These are phyloP conservation scores for Trididemnum clinides DNA, from an alignment of 23 tunicate species.

Conservation along the genomic window DNA sequence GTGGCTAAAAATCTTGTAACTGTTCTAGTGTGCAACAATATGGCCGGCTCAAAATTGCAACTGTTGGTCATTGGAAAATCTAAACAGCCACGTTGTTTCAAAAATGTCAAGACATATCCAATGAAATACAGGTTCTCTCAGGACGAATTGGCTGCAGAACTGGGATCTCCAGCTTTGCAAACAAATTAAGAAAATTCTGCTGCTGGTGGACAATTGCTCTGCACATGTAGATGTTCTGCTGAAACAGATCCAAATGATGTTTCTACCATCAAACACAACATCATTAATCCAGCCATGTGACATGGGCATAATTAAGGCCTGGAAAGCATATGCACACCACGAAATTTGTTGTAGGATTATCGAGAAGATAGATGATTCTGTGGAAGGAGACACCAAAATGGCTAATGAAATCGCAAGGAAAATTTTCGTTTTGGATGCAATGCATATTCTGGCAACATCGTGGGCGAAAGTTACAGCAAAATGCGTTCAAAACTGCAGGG, in stretches of 20 bases:
- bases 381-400: conserved; percentile 21
- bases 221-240: too few species aligned
- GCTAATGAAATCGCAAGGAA: conserved; percentile 11
- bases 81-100: conserved; percentile 23
- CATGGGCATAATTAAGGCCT: conserved; percentile 14
- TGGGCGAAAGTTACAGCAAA: conserved; percentile 13
- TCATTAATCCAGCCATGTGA: conserved; percentile 15
- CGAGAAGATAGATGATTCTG: conserved; percentile 14
- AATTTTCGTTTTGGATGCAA: conserved; percentile 36
- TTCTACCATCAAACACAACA: conserved; percentile 24
- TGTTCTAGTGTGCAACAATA: conserved; percentile 22
- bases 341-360: conserved; percentile 26
- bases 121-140: not conserved
- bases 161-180: conserved; percentile 27
- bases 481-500: conserved; percentile 12
- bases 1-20: conserved; percentile 21
- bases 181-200: conserved; percentile 5
- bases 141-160: conserved; percentile 30
- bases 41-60: conserved; percentile 28
- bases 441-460: conserved; percentile 21
- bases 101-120: conserved; percentile 10
- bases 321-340: conserved; percentile 6
- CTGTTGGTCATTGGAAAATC: conserved; percentile 21
- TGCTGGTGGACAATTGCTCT: conserved; percentile 20
- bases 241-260: conserved; percentile 3